Base-by-base conservation (phyloP, 2,888 invertebrate species). In the Ormyrus pomaceus region DNA sequence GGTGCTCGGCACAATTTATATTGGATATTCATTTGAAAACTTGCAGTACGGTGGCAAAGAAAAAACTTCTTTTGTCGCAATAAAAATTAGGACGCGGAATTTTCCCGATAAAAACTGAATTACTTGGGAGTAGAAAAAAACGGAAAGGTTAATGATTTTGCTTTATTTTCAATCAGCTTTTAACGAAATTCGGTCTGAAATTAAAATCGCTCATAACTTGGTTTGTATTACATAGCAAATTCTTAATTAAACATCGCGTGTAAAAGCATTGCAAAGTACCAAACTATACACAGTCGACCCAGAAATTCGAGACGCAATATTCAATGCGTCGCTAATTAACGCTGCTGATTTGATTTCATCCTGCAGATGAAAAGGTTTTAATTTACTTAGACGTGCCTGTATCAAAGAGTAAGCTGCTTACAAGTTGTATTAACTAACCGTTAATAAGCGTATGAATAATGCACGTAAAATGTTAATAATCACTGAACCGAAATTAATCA, bases 301-400 rank as follows among this genome's bases (percentile, higher is more conserved):
- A 10, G 61, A 13, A 61, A 34, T n/a, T 19, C 2, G 53, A 7
- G 34, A 8, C 46, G 62, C 62, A 7, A 46, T 62, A 48, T 10
- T 59, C 59, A 59, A 70, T 70, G 46, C 70, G 48, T 19, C 50
- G 70, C 70, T 70, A 58, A 58, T 70, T 70, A 59, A 19, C 58
- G 58, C 50, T 11, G 7, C 13, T 13, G 19, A 53, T 66, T 66
- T 53, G 53, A 66, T 66, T 66, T 66, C n/a, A n/a, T 48, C 13
- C 13, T 13, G 13, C 3, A 65, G 51, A 65, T 51, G 9, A 48
- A 59, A 59, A 34, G 1, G 34, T 34, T 34, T 34, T 34, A 34
- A 34, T 34, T 34, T 34, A 34, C 34, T 34, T 34, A 34, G 34
- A 34, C 34, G 34, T 34, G 3, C 34, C 34, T 34, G 2, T 34